phyloP scores from a whole-genome alignment of 2,113 vertebrate species.

The Ciconia boyciana region DNA sequence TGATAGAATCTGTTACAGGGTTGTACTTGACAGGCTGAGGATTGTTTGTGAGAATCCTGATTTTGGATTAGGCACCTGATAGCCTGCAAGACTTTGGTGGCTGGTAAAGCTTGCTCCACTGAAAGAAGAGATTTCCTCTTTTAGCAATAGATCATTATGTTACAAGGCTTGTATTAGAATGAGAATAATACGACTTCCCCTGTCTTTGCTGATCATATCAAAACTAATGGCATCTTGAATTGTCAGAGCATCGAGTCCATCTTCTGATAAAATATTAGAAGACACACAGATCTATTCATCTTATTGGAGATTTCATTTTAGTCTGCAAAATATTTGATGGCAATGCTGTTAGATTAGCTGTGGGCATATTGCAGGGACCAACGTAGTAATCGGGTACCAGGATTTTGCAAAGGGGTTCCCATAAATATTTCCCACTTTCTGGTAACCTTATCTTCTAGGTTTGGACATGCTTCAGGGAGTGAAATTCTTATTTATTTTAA shows the following conservation, averaged over 20 bases:
- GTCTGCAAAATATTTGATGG: slow-evolving; percentile 31
- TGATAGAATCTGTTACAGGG: not conserved
- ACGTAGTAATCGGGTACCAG: not conserved
- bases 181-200: slow-evolving; percentile 42
- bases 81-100: slow-evolving; percentile 11
- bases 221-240: slow-evolving; percentile 38
- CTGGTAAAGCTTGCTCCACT: slow-evolving; percentile 9
- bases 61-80: slow-evolving; percentile 39
- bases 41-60: not conserved
- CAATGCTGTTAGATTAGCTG: not conserved
- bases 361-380: not conserved
- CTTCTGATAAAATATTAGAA: slow-evolving; percentile 54
- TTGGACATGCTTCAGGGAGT: not conserved
- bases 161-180: slow-evolving; percentile 7
- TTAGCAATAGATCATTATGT: slow-evolving; percentile 21
- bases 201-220: slow-evolving; percentile 43
- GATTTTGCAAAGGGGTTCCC: not conserved
- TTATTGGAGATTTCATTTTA: slow-evolving; percentile 30
- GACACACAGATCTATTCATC: slow-evolving; percentile 13
- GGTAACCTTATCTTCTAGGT: not conserved
- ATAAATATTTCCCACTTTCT: not conserved
- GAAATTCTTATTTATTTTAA: not conserved
- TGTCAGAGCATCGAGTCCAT: slow-evolving; percentile 50
- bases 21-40: not conserved
- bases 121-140: slow-evolving; percentile 48